Base-by-base conservation (phyloP, 2,888 invertebrate genomes). In the Podotricha telesiphe region DNA sequence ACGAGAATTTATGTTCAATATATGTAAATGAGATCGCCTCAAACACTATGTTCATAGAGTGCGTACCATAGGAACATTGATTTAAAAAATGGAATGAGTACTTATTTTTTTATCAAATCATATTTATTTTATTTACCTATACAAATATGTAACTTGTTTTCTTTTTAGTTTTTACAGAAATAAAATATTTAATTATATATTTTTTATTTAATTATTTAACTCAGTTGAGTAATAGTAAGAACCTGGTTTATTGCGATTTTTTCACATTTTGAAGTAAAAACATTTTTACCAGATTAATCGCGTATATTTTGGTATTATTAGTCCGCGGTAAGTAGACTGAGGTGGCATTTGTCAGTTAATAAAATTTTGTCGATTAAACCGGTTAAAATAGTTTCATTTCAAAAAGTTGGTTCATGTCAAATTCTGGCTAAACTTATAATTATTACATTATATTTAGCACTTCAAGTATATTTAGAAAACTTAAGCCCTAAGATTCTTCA, bases 1-100 rank as follows among this genome's bases (percentile, higher is more conserved):
- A 92, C 91, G 89, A 91, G 91, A 89, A 93, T 92, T 92, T 91
- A 93, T 90, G 90, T 86, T 84, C 85, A 78, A 80, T 82, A 81
- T 88, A 92, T 93, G 93, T 84, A 91, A 93, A 93, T 93, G 84
- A 86, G 81, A 82, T 78, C 80, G 81, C 84, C 84, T 83, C 82
- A 81, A 79, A 79, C 80, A 77, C 75, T 66, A 67, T 73, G 76
- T 58, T 50, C 71, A 71, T 73, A 74, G 70, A 73, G 67, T n/a
- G 68, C 20, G 17, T 40, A 64, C 42, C 20, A 42, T 20, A 64
- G 56, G 22, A 11, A 62, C n/a, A 45, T 40, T 65, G 22, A 65
- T 59, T 64, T 64, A 47, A 65, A 47, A 50, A 34, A 45, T 56
- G 17, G 1, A 42, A 47, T 20, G 37, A 40, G 17, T 51, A 37